Evolutionary conservation across 1,140 invertebrate species (phyloP).

Genomic region (Pseudomyrmex concolor): DNA sequence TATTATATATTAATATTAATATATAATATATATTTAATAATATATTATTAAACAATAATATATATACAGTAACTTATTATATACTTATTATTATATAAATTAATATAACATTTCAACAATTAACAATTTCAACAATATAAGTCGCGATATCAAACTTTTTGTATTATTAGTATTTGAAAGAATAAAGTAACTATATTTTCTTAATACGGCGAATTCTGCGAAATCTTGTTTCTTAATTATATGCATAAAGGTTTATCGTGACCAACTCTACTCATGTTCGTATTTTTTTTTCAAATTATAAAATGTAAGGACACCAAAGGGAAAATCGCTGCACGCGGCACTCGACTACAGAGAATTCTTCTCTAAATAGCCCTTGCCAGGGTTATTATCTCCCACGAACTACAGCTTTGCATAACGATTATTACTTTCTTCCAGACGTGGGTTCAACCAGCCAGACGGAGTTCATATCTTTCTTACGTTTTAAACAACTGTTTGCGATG

Average conservation of each 20-base stretch:
- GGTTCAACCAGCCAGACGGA: slow-evolving; percentile 38
- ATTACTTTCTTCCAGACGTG: slow-evolving; percentile 70
- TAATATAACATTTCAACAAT: too few species aligned
- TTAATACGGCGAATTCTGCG: slow-evolving; percentile 52
- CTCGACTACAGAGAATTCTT: slow-evolving; percentile 38
- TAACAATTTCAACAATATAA: background rate
- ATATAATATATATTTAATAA: too few species aligned
- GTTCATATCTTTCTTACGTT: slow-evolving; percentile 53
- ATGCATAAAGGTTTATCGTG: slow-evolving; percentile 60
- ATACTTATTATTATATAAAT: background rate
- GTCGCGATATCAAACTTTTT: slow-evolving; percentile 52
- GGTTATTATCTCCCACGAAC: slow-evolving; percentile 73
- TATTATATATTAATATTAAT: too few species aligned
- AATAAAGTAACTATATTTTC: slow-evolving; percentile 66
- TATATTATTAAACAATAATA: too few species aligned
- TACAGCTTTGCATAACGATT: slow-evolving; percentile 78
- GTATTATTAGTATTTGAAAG: slow-evolving; percentile 57
- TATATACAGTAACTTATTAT: too few species aligned
- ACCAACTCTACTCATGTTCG: slow-evolving; percentile 19
- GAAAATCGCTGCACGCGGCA: slow-evolving; percentile 31
- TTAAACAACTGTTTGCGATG: background rate
- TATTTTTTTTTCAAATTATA: slow-evolving; percentile 63
- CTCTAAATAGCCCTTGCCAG: slow-evolving; percentile 64
- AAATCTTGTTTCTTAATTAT: slow-evolving; percentile 65
- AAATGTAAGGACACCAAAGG: slow-evolving; percentile 65